These are phyloP conservation scores for Eupithecia dodoneata DNA, from an alignment of 2,888 invertebrate genomes.

Conservation along the genomic window DNA sequence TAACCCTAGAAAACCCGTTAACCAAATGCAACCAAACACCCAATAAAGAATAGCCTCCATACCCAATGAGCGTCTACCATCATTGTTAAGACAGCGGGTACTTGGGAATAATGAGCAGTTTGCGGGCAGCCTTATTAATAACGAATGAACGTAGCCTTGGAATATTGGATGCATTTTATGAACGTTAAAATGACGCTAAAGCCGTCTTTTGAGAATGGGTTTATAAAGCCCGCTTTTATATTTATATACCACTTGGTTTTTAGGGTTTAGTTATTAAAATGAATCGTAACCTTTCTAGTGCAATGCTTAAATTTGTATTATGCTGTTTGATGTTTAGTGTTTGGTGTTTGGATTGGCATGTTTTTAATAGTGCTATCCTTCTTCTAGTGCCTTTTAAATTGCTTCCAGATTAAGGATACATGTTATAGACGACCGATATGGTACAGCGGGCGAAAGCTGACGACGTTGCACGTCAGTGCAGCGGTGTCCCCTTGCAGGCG, in stretches of 20 bases:
- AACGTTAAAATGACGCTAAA: constrained; percentile 1
- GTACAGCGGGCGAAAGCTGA: no score
- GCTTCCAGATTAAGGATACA: neutral
- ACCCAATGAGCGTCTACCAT: constrained; percentile 44
- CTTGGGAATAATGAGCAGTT: constrained; percentile 70
- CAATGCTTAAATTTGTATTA: neutral
- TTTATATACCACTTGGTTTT: neutral
- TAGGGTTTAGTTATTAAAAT: neutral
- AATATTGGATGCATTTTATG: constrained; percentile 48
- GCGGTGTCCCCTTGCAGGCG: no score
- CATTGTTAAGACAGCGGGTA: constrained; percentile 60
- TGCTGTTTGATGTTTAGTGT: neutral
- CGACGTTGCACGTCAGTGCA: no score
- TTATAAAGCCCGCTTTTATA: constrained; percentile 15
- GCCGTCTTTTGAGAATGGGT: constrained; percentile 9
- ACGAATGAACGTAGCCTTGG: constrained; percentile 60
- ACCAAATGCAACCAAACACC: constrained; percentile 24
- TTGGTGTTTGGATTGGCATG: neutral
- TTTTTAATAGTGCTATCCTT: neutral
- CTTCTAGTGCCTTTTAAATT: neutral
- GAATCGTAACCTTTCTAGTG: neutral
- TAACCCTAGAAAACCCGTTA: constrained; percentile 12
- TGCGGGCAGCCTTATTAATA: constrained; percentile 66
- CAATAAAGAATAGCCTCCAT: constrained; percentile 35
- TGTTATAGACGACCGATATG: no score